Conservation (phyloP, 2,888 invertebrate species). For the Sicus ferrugineus region DNA sequence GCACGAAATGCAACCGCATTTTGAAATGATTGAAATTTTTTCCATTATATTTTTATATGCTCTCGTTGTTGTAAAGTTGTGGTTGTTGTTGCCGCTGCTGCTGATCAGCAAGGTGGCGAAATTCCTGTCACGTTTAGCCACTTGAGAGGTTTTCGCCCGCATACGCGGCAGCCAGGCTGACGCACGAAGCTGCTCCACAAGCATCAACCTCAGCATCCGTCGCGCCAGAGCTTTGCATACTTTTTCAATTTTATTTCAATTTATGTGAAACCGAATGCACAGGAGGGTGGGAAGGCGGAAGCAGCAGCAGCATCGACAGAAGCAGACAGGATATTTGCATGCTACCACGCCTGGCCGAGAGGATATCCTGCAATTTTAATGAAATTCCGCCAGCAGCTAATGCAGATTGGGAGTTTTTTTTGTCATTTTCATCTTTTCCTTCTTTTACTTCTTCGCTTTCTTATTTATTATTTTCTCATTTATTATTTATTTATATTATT, state of each 20-base stretch:
- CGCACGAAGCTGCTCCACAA: neutral
- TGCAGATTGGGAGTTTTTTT: no score
- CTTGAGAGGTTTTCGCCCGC: constrained; percentile 21
- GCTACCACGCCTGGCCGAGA: no score
- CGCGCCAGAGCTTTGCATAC: neutral
- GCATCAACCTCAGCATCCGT: neutral
- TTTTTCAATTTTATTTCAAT: constrained; percentile 20
- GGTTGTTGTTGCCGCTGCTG: constrained; percentile 1
- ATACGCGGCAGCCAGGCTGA: neutral
- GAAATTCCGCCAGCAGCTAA: no score
- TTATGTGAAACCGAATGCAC: constrained; percentile 12
- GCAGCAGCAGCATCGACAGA: no score
- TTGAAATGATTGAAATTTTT: neutral
- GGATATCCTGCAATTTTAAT: no score
- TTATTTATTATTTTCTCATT: no score
- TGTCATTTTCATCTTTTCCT: no score
- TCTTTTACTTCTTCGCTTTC: no score
- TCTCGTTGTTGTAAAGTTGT: neutral
- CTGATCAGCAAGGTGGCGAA: neutral
- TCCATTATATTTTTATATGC: neutral
- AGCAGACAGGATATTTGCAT: neutral
- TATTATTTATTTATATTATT: no score
- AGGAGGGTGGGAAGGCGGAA: no score
- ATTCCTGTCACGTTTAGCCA: constrained; percentile 27
- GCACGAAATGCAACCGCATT: neutral